These are phyloP conservation scores for Neopelma chrysocephalum DNA, from an alignment of 2,797 vertebrate species.

Conservation along the genomic window DNA sequence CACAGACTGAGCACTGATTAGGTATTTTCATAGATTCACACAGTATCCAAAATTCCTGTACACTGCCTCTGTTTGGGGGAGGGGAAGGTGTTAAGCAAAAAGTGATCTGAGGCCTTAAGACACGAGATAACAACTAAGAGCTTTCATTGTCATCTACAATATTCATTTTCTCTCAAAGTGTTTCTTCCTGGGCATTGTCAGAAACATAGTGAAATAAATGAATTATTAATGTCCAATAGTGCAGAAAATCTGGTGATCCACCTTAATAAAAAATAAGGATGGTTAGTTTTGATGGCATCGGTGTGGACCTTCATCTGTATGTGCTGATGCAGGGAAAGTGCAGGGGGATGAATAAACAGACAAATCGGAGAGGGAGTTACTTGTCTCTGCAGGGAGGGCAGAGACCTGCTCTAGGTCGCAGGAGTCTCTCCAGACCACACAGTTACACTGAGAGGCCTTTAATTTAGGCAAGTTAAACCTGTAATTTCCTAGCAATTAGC, in stretches of 20 bases:
- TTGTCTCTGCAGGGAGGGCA: not conserved
- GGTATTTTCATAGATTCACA: not conserved
- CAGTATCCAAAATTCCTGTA: not conserved
- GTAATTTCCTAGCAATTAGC: not conserved
- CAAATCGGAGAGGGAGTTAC: not conserved
- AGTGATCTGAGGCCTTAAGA: not conserved
- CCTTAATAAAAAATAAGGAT: constrained; percentile 1
- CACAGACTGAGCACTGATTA: not conserved
- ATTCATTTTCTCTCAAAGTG: not conserved
- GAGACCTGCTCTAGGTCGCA: rapidly evolving
- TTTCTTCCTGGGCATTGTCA: not conserved
- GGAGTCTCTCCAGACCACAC: not conserved
- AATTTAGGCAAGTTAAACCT: not conserved
- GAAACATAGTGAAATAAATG: not conserved
- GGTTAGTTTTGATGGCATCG: not conserved
- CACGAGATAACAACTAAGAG: not conserved
- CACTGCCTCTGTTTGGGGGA: not conserved
- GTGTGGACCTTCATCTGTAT: not conserved
- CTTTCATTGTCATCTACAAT: not conserved
- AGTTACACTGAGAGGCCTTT: not conserved
- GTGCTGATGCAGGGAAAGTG: not conserved
- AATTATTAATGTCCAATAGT: not conserved
- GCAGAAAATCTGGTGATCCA: not conserved
- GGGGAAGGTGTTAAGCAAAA: not conserved
- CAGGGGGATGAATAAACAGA: rapidly evolving